Evolutionary conservation across 2,797 vertebrate species (phyloP).

Genomic region (Pogoniulus pusillus): DNA sequence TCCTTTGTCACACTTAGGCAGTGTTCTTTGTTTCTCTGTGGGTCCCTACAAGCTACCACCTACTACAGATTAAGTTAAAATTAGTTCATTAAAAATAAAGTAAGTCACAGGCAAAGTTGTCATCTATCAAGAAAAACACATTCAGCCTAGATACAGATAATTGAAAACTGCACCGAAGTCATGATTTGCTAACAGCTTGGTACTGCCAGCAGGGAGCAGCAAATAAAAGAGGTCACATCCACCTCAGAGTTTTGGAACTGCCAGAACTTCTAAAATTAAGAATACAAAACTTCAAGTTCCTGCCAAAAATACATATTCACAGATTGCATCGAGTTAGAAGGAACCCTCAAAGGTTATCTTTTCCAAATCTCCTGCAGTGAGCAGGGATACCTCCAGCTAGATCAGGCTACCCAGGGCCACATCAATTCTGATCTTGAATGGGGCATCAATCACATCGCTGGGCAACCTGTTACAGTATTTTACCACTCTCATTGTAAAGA

Average conservation of each 20-base stretch:
- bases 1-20: background rate
- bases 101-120: background rate
- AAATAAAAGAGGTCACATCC: background rate
- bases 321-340: too few species aligned
- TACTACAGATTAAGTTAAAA: background rate
- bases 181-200: background rate
- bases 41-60: background rate
- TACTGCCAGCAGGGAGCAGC: background rate
- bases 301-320: background rate
- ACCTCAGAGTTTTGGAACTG: background rate
- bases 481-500: too few species aligned
- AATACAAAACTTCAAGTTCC: background rate
- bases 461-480: too few species aligned
- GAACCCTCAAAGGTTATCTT: too few species aligned
- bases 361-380: too few species aligned
- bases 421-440: too few species aligned
- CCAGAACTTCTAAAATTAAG: background rate
- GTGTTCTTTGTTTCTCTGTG: background rate
- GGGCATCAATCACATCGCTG: too few species aligned
- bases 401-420: too few species aligned
- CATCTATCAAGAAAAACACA: background rate
- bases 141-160: background rate
- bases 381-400: too few species aligned
- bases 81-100: conserved; percentile 1
- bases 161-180: background rate